A percentile compares a stretch with the other conserved stretches of the same genome.
These are phyloP conservation scores for Peromyscus leucopus DNA, from an alignment of 2,113 vertebrate species.

Conservation along the genomic window DNA sequence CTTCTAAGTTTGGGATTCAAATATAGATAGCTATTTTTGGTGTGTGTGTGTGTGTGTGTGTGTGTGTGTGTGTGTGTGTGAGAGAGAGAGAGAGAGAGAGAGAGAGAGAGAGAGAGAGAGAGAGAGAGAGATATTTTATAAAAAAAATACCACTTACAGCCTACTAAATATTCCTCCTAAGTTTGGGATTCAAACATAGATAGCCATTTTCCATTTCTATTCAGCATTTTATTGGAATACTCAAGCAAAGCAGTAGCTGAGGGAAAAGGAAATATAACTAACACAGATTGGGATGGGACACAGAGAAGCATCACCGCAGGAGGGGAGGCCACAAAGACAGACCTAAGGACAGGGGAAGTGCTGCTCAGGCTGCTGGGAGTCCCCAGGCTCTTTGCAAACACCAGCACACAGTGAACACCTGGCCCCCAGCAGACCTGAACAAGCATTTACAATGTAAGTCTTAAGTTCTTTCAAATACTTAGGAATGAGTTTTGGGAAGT, in stretches of 20 bases:
- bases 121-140: background rate
- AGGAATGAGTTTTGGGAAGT: background rate
- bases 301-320: background rate
- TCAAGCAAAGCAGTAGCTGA: background rate
- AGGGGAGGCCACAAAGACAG: background rate
- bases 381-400: background rate
- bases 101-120: no score
- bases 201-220: background rate
- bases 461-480: background rate
- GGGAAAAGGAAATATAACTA: background rate
- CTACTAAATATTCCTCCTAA: background rate
- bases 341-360: background rate
- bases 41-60: background rate
- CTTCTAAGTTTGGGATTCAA: background rate
- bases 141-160: background rate
- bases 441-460: no score
- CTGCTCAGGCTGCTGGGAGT: background rate
- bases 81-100: no score
- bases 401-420: background rate
- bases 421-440: background rate
- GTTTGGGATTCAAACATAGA: background rate
- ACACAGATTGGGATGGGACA: background rate
- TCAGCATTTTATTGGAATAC: background rate
- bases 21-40: background rate
- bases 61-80: background rate